phyloP scores from a whole-genome alignment of 1,140 invertebrate genomes.

The Zaprionus camerounensis region DNA sequence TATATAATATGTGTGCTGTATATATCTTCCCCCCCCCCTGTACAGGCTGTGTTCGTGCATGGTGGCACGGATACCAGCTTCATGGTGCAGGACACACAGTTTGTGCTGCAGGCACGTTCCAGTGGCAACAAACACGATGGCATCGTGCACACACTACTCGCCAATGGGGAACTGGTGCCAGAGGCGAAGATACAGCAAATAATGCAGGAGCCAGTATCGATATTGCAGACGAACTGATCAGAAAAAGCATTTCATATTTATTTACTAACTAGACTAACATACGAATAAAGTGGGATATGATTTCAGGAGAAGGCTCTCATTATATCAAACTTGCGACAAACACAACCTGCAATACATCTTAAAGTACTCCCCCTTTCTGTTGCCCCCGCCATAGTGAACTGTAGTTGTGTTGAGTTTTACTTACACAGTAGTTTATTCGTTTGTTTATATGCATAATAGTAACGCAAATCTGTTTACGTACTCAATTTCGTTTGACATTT shows the following conservation, averaged over 20 bases:
- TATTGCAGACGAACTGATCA: constrained; percentile 65
- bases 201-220: constrained; percentile 80
- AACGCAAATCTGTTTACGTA: constrained; percentile 67
- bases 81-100: constrained; percentile 73
- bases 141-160: constrained; percentile 74
- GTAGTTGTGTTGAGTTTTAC: constrained; percentile 31
- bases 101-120: constrained; percentile 76
- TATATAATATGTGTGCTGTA: background rate
- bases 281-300: constrained; percentile 9
- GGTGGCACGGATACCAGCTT: constrained; percentile 94
- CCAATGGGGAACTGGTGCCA: constrained; percentile 71
- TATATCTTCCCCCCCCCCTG: constrained; percentile 7
- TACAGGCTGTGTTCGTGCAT: constrained; percentile 91
- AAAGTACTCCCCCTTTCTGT: background rate
- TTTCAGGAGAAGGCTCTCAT: too few species aligned
- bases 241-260: constrained; percentile 51
- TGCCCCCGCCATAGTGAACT: background rate
- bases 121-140: constrained; percentile 83
- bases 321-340: too few species aligned
- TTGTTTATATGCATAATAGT: constrained; percentile 77
- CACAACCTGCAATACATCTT: too few species aligned
- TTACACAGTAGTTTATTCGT: constrained; percentile 79
- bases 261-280: constrained; percentile 5
- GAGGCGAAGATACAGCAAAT: constrained; percentile 82
- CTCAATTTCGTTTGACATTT: constrained; percentile 75